A percentile compares a stretch with the other conserved stretches of the same genome.
These are phyloP conservation scores for Porites cylindrica DNA, from an alignment of 92 coral and sea anemone species.

Conservation along the genomic window DNA sequence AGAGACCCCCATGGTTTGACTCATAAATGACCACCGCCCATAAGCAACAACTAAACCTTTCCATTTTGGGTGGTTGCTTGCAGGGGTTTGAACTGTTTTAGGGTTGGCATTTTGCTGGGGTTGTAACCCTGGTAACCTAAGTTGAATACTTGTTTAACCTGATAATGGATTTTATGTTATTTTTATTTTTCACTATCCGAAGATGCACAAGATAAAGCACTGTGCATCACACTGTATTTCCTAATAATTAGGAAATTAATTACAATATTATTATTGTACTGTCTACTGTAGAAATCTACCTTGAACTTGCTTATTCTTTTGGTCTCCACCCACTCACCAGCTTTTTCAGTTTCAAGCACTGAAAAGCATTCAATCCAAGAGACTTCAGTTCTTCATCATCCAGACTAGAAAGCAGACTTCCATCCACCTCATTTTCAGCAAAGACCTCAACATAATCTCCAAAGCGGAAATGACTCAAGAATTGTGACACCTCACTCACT, in stretches of 20 bases:
- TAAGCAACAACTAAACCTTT: too few relatives aligned
- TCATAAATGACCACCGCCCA: too few relatives aligned
- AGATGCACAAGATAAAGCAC: too few relatives aligned
- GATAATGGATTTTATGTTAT: too few relatives aligned
- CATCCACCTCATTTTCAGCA: slow-evolving; percentile 81
- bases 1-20: too few relatives aligned
- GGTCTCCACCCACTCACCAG: slow-evolving; percentile 95
- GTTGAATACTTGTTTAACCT: too few relatives aligned
- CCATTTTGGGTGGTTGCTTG: too few relatives aligned
- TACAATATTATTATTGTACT: not conserved
- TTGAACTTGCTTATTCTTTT: slow-evolving; percentile 14
- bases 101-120: too few relatives aligned
- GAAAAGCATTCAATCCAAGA: slow-evolving; percentile 87
- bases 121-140: too few relatives aligned
- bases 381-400: slow-evolving; percentile 74
- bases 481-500: slow-evolving; percentile 76
- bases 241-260: not conserved
- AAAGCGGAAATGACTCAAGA: slow-evolving; percentile 77
- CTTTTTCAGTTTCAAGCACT: slow-evolving; percentile 81
- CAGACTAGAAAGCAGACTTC: slow-evolving; percentile 76
- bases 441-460: slow-evolving; percentile 70
- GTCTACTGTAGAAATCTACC: not conserved
- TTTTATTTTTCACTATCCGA: too few relatives aligned
- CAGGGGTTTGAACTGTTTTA: too few relatives aligned
- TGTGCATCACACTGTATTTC: not conserved